These are phyloP conservation scores for Esox lucius DNA, from an alignment of 2,797 vertebrate genomes.

Conservation along the genomic window DNA sequence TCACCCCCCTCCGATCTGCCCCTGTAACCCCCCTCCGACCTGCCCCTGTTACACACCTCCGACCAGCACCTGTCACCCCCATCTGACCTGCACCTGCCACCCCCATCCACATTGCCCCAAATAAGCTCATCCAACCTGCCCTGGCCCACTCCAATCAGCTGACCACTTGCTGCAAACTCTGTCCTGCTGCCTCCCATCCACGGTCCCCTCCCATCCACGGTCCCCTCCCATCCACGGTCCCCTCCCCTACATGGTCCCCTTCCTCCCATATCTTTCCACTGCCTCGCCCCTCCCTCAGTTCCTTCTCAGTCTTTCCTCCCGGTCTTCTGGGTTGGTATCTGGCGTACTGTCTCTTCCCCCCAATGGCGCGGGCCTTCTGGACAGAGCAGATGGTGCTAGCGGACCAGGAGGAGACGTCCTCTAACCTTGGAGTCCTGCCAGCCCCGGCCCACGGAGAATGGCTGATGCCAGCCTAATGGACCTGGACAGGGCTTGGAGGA, in stretches of 20 bases:
- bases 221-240: no score
- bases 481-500: constrained; percentile 59
- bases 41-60: no score
- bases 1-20: constrained; percentile 17
- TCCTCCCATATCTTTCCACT: constrained; percentile 9
- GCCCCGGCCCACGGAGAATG: constrained; percentile 62
- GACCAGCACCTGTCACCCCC: no score
- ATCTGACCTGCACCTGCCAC: no score
- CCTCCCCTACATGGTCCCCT: constrained; percentile 20
- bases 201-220: no score
- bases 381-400: constrained; percentile 76
- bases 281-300: background rate
- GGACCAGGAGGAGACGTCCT: constrained; percentile 75
- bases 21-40: no score
- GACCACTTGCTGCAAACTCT: constrained; percentile 2
- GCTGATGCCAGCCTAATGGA: constrained; percentile 70
- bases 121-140: no score
- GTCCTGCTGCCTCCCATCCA: background rate
- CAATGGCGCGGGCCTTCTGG: constrained; percentile 72
- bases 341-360: constrained; percentile 36
- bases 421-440: constrained; percentile 76
- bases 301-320: constrained; percentile 16
- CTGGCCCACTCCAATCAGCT: no score
- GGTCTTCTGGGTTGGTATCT: constrained; percentile 51
- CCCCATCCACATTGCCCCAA: no score